Percentiles rank a stretch among this genome's conserved stretches.
phyloP scores from a whole-genome alignment of 2,888 invertebrate species.

The Amiota minor region DNA sequence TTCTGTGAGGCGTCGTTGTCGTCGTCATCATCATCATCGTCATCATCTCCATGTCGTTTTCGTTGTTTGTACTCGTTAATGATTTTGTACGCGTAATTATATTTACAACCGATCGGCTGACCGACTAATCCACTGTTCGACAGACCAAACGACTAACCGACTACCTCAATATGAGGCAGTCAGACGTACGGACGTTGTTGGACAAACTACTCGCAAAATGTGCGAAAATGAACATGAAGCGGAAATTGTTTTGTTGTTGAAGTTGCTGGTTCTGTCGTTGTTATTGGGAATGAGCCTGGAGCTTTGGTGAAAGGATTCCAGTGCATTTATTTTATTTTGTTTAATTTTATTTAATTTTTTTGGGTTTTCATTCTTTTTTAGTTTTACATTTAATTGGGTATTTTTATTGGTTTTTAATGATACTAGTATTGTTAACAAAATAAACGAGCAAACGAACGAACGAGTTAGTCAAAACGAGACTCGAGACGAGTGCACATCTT shows the following conservation, averaged over 20 bases:
- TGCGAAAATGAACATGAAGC: slow-evolving; percentile 26
- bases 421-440: slow-evolving; percentile 61
- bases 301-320: slow-evolving; percentile 59
- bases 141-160: not conserved
- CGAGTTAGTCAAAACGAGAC: not conserved
- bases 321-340: slow-evolving; percentile 34
- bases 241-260: slow-evolving; percentile 14
- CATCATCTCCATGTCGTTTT: not conserved
- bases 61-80: slow-evolving; percentile 63
- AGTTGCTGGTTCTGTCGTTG: not conserved
- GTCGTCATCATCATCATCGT: not conserved
- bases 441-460: not conserved
- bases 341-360: too few species aligned
- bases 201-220: slow-evolving; percentile 7
- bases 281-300: not conserved
- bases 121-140: not conserved
- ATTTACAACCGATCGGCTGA: slow-evolving; percentile 56
- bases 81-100: slow-evolving; percentile 66
- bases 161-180: too few species aligned
- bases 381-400: slow-evolving; percentile 65
- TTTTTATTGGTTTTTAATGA: slow-evolving; percentile 66
- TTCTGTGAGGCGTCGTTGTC: not conserved
- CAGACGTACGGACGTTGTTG: too few species aligned
- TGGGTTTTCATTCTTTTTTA: slow-evolving; percentile 30
- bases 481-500: slow-evolving; percentile 12